These are phyloP conservation scores for Beroe ovata DNA, from an alignment of 37 sponge, comb jelly and placozoan genomes.

Conservation along the genomic window DNA sequence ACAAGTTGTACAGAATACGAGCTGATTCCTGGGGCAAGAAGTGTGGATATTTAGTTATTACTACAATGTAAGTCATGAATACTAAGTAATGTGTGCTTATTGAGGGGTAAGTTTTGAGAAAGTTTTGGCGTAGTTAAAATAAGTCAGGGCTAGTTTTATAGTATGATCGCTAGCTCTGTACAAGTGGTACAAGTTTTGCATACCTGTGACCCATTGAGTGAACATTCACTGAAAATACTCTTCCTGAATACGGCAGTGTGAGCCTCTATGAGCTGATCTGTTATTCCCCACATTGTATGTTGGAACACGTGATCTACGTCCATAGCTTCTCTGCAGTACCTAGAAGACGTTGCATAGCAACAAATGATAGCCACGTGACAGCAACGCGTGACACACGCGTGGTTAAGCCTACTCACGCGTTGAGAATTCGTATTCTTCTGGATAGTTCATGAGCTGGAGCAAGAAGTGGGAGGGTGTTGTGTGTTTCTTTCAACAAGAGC, in stretches of 20 bases:
- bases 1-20: conserved; percentile 32
- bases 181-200: too few relatives aligned
- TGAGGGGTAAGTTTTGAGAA: too few relatives aligned
- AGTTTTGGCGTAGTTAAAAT: too few relatives aligned
- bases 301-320: conserved; percentile 62
- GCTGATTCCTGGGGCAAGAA: conserved; percentile 34
- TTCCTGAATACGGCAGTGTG: conserved; percentile 65
- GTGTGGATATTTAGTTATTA: too few relatives aligned
- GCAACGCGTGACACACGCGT: too few relatives aligned
- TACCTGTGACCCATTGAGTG: conserved; percentile 30
- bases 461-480: conserved; percentile 33
- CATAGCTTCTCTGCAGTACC: conserved; percentile 70
- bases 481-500: conserved; percentile 10
- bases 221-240: conserved; percentile 67
- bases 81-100: too few relatives aligned
- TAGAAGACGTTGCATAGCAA: conserved; percentile 12
- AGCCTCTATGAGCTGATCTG: conserved; percentile 69
- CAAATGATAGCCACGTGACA: too few relatives aligned
- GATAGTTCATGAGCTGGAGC: conserved; percentile 72
- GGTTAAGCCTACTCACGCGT: conserved; percentile 70
- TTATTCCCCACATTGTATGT: conserved; percentile 68
- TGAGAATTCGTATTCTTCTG: conserved; percentile 68
- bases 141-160: too few relatives aligned
- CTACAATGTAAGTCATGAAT: too few relatives aligned
- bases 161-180: too few relatives aligned